Conservation (phyloP, 1,140 invertebrate species). For the Diabrotica virgifera region DNA sequence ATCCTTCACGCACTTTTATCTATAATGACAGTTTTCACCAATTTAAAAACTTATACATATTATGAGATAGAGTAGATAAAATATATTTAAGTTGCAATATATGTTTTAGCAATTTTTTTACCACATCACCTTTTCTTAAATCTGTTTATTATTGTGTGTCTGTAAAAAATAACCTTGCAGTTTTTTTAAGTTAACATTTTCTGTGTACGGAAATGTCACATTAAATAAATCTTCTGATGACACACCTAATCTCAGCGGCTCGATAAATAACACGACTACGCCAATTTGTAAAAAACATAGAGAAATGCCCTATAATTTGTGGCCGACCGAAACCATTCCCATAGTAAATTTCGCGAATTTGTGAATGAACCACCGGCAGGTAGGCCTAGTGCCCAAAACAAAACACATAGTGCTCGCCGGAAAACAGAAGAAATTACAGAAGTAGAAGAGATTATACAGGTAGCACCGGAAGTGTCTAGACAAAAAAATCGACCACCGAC, state of each 20-base stretch:
- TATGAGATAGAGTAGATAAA: too few relatives aligned
- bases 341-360: conserved; percentile 3
- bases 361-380: background rate
- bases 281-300: conserved; percentile 12
- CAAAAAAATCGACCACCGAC: conserved; percentile 7
- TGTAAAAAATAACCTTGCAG: too few relatives aligned
- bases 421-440: background rate
- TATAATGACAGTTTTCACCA: too few relatives aligned
- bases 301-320: background rate
- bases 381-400: background rate
- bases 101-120: too few relatives aligned
- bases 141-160: too few relatives aligned
- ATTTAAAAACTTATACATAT: too few relatives aligned
- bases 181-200: too few relatives aligned
- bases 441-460: background rate
- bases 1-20: too few relatives aligned
- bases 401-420: background rate
- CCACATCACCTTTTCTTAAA: too few relatives aligned
- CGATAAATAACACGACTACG: conserved; percentile 20
- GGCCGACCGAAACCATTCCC: background rate
- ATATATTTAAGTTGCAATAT: too few relatives aligned
- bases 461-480: conserved; percentile 9
- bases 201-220: background rate
- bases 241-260: background rate
- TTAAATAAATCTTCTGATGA: conserved; percentile 1